Percentiles rank a stretch among this genome's conserved stretches.
Evolutionary conservation across 2,113 vertebrate species (phyloP).

Genomic region (Lophotis ruficrista): DNA sequence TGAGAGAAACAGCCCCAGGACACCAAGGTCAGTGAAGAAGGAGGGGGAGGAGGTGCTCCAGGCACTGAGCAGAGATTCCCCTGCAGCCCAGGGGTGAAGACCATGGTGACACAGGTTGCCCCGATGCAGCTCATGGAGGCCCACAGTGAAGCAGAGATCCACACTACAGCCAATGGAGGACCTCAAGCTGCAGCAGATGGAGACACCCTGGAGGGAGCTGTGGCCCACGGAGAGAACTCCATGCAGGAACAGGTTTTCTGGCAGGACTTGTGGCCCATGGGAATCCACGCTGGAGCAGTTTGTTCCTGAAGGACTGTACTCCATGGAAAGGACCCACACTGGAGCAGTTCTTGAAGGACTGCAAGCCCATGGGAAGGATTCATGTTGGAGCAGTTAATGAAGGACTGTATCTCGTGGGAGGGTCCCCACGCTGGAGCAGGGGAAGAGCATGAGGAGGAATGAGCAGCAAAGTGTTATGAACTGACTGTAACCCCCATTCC

Average conservation of each 20-base stretch:
- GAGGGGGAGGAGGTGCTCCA: background rate
- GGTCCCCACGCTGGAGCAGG: background rate
- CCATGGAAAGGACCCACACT: too few relatives aligned
- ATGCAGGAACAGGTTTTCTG: background rate
- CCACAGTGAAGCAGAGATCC: background rate
- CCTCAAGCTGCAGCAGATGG: background rate
- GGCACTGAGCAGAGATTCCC: background rate
- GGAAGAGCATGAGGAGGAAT: background rate
- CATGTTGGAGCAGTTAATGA: background rate
- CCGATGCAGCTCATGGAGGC: accelerated
- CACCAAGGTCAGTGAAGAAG: background rate
- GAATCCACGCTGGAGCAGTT: accelerated
- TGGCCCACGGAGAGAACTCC: accelerated
- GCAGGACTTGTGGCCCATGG: background rate
- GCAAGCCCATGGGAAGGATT: too few relatives aligned
- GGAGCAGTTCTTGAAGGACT: background rate
- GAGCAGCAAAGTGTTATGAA: background rate
- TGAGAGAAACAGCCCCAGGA: background rate
- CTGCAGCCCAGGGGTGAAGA: background rate
- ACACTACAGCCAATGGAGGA: background rate
- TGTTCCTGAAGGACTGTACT: background rate
- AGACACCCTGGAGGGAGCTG: background rate
- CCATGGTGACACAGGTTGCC: background rate
- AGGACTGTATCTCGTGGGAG: background rate
- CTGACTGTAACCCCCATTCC: accelerated